Evolutionary conservation across 2,888 invertebrate species (phyloP).

Genomic region (Alloscopus bannaensis): DNA sequence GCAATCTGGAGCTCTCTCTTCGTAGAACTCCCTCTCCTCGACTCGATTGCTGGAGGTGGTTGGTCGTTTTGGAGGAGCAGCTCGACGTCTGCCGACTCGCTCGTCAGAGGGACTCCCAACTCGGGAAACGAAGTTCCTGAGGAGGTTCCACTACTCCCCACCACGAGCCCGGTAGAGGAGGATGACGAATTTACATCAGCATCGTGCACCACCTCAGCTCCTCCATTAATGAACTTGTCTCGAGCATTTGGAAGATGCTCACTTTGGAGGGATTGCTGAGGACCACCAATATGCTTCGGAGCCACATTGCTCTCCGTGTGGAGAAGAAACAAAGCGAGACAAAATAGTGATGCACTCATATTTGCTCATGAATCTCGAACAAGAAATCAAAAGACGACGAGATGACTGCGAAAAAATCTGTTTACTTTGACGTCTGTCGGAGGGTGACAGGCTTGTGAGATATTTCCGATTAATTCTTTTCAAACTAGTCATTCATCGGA

Average conservation of each 20-base stretch:
- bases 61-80: slow-evolving; percentile 57
- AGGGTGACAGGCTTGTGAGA: too few relatives aligned
- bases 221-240: slow-evolving; percentile 4
- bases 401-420: too few relatives aligned
- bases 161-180: too few relatives aligned
- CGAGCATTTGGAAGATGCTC: neutral
- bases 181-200: neutral
- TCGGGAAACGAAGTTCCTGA: slow-evolving; percentile 26
- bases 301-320: slow-evolving; percentile 58
- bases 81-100: slow-evolving; percentile 49
- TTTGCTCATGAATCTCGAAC: slow-evolving; percentile 26
- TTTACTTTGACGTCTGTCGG: too few relatives aligned
- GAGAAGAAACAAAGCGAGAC: slow-evolving; percentile 51
- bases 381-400: too few relatives aligned
- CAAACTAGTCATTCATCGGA: too few relatives aligned
- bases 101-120: slow-evolving; percentile 26
- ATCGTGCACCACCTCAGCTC: neutral
- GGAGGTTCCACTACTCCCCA: slow-evolving; percentile 50
- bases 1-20: slow-evolving; percentile 79
- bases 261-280: slow-evolving; percentile 2
- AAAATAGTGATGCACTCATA: slow-evolving; percentile 48
- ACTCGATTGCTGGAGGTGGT: slow-evolving; percentile 36
- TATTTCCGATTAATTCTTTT: too few relatives aligned
- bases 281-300: slow-evolving; percentile 12
- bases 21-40: slow-evolving; percentile 47